These are phyloP conservation scores for Cryptoblepharus egeriae DNA, from an alignment of 2,797 vertebrate genomes.

Conservation along the genomic window DNA sequence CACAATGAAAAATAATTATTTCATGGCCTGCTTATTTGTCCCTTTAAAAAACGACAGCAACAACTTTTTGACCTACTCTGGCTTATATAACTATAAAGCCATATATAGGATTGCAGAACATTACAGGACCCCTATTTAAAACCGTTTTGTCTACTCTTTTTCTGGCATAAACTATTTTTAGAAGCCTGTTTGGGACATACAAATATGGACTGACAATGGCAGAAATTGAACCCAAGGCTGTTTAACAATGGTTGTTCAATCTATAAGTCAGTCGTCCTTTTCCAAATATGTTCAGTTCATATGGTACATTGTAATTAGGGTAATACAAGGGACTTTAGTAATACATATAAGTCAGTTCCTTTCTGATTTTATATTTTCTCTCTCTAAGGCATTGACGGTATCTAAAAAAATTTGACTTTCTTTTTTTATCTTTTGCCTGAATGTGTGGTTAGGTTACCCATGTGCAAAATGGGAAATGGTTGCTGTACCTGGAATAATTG, in stretches of 20 bases:
- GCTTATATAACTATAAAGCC: slow-evolving; percentile 77
- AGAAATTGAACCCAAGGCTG: slow-evolving; percentile 51
- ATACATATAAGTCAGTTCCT: slow-evolving; percentile 53
- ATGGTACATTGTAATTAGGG: slow-evolving; percentile 52
- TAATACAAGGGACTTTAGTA: slow-evolving; percentile 52
- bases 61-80: slow-evolving; percentile 77
- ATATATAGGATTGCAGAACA: slow-evolving; percentile 61
- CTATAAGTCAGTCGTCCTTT: slow-evolving; percentile 44
- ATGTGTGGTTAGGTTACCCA: slow-evolving; percentile 29
- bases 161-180: slow-evolving; percentile 56
- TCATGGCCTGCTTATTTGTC: slow-evolving; percentile 85
- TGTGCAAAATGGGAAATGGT: background rate
- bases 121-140: slow-evolving; percentile 69
- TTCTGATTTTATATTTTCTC: slow-evolving; percentile 36
- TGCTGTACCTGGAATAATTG: background rate
- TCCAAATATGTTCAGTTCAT: slow-evolving; percentile 52
- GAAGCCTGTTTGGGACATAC: slow-evolving; percentile 48
- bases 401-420: slow-evolving; percentile 52
- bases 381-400: slow-evolving; percentile 40
- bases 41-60: slow-evolving; percentile 78
- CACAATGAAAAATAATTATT: slow-evolving; percentile 87
- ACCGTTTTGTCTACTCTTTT: slow-evolving; percentile 58
- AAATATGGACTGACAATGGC: slow-evolving; percentile 42
- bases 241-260: slow-evolving; percentile 48
- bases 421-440: slow-evolving; percentile 58